A percentile compares a stretch with the other conserved stretches of the same genome.
Evolutionary conservation across 2,888 invertebrate genomes (phyloP).

Genomic region (Noctua janthina): DNA sequence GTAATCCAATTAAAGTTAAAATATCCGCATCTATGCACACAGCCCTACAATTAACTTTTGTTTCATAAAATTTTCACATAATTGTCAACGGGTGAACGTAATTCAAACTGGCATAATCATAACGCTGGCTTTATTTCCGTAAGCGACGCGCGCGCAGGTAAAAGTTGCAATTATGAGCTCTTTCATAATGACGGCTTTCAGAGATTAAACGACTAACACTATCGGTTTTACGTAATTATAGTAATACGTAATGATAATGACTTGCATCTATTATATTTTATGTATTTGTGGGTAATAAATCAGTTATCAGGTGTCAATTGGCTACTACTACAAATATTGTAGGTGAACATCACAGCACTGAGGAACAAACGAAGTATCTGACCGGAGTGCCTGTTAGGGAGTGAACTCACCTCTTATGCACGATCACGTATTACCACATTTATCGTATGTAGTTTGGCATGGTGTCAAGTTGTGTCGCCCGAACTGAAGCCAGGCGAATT

Average conservation of each 20-base stretch:
- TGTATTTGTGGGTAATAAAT: constrained; percentile 16
- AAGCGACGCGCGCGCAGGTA: constrained; percentile 59
- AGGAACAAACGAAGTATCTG: neutral
- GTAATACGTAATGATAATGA: constrained; percentile 48
- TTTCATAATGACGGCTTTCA: constrained; percentile 57
- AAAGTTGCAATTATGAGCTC: constrained; percentile 65
- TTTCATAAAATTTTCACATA: constrained; percentile 65
- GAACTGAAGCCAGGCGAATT: neutral
- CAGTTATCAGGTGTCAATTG: neutral
- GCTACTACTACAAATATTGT: neutral
- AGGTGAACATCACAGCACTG: neutral
- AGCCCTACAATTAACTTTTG: constrained; percentile 59
- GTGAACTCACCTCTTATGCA: neutral
- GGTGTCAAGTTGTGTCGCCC: neutral
- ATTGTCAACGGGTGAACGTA: constrained; percentile 64
- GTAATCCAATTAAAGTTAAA: constrained; percentile 25
- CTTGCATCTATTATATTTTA: constrained; percentile 13
- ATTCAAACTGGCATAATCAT: constrained; percentile 63
- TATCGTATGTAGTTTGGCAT: neutral
- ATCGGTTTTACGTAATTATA: constrained; percentile 55
- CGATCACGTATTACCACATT: neutral
- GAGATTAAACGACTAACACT: constrained; percentile 50
- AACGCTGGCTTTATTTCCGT: constrained; percentile 59
- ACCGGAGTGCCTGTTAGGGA: neutral
- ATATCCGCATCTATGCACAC: constrained; percentile 37